A percentile compares a stretch with the other conserved stretches of the same genome.
phyloP scores from a whole-genome alignment of 1,140 invertebrate genomes.

The Nixonia krombeini region DNA sequence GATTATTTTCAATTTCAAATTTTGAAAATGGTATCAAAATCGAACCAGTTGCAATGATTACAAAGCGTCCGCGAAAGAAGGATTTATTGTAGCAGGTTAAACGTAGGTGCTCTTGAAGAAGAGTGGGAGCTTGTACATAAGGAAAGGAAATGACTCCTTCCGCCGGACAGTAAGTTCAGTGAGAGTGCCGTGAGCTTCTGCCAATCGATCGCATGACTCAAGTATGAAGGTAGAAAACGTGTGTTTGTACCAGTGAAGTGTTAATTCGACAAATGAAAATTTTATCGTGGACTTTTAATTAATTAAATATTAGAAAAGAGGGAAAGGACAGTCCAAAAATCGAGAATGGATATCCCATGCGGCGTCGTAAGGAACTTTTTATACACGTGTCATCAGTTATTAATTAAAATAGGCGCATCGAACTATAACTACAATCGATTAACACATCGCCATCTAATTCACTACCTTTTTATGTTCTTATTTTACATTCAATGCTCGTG shows the following conservation, averaged over 20 bases:
- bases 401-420: no score
- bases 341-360: conserved; percentile 45
- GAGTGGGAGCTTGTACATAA: conserved; percentile 67
- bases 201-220: conserved; percentile 60
- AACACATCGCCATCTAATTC: no score
- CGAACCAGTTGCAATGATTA: neutral
- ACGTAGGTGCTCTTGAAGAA: conserved; percentile 26
- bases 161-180: conserved; percentile 67
- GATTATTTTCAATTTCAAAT: no score
- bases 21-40: no score
- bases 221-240: conserved; percentile 64
- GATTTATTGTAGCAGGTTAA: conserved; percentile 15
- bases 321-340: conserved; percentile 16
- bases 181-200: conserved; percentile 68
- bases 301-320: conserved; percentile 16
- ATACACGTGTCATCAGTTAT: no score
- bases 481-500: no score
- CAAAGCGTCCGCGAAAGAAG: neutral
- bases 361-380: conserved; percentile 28
- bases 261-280: conserved; percentile 30
- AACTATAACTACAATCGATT: no score
- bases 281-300: conserved; percentile 27
- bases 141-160: conserved; percentile 60
- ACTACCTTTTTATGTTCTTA: no score
- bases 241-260: conserved; percentile 51